A percentile compares a stretch with the other conserved stretches of the same genome.
phyloP scores from a whole-genome alignment of 2,113 vertebrate species.

The Polypterus bichir region DNA sequence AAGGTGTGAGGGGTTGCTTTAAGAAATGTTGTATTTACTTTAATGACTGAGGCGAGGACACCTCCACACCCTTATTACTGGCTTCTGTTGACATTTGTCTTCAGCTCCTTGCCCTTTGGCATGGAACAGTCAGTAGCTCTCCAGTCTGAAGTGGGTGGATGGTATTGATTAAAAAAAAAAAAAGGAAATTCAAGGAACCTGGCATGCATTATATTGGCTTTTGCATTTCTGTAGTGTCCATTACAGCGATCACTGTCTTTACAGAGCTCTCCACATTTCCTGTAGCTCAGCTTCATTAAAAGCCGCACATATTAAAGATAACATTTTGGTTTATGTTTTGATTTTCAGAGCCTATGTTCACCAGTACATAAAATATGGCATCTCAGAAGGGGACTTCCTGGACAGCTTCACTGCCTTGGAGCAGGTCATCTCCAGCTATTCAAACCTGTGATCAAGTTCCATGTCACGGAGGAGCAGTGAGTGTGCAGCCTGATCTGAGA shows the following conservation, averaged over 20 bases:
- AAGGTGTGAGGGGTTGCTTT: too few species aligned
- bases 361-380: conserved; percentile 78
- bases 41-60: too few species aligned
- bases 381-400: conserved; percentile 87
- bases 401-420: conserved; percentile 80
- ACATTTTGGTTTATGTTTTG: not conserved
- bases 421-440: conserved; percentile 85
- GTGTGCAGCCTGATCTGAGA: too few species aligned
- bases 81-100: too few species aligned
- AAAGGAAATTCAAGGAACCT: not conserved
- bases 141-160: too few species aligned
- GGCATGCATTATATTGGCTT: not conserved
- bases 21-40: too few species aligned
- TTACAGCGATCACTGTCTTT: not conserved
- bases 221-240: not conserved
- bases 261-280: too few species aligned
- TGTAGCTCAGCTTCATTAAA: too few species aligned
- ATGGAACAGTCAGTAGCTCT: too few species aligned
- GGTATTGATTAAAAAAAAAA: conserved; percentile 3
- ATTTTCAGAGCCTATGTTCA: conserved; percentile 76
- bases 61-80: too few species aligned
- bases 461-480: not conserved
- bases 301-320: too few species aligned
- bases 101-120: too few species aligned
- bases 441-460: conserved; percentile 41